Evolutionary conservation across 2,888 invertebrate genomes (phyloP).

Genomic region (Monopis laevigella): DNA sequence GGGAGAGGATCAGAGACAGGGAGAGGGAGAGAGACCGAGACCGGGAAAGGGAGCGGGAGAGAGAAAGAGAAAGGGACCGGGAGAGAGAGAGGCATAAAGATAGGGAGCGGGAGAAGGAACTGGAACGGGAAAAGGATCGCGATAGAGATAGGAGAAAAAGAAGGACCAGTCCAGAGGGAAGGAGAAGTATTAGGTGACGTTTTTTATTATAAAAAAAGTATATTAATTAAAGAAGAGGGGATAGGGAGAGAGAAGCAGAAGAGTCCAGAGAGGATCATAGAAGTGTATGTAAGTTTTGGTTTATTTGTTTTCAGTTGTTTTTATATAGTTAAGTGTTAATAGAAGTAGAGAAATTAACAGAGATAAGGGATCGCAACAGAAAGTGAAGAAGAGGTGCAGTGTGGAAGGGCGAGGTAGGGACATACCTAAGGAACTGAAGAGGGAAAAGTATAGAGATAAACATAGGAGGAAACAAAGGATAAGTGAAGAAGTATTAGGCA

Average conservation of each 20-base stretch:
- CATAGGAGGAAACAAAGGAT: too few relatives aligned
- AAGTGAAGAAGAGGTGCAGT: too few relatives aligned
- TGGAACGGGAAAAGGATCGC: conserved; percentile 31
- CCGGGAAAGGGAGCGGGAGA: conserved; percentile 32
- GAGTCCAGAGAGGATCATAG: not conserved
- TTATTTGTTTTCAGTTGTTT: too few relatives aligned
- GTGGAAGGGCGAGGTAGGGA: too few relatives aligned
- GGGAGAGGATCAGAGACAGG: not conserved
- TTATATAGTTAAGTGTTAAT: too few relatives aligned
- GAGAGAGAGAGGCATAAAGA: conserved; percentile 36
- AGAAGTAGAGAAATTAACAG: too few relatives aligned
- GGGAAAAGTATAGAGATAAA: too few relatives aligned
- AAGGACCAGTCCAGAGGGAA: conserved; percentile 49
- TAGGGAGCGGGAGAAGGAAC: conserved; percentile 14
- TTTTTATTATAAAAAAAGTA: too few relatives aligned
- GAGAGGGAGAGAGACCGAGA: conserved; percentile 35
- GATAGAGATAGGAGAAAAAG: conserved; percentile 49
- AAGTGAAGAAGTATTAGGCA: too few relatives aligned
- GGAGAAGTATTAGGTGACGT: conserved; percentile 54
- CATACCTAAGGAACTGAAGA: too few relatives aligned
- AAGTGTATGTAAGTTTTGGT: too few relatives aligned
- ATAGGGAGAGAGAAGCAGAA: not conserved
- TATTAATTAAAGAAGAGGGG: not conserved
- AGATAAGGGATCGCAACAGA: too few relatives aligned
- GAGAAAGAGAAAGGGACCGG: conserved; percentile 36